These are phyloP conservation scores for Limosa lapponica DNA, from an alignment of 2,797 vertebrate species.

Conservation along the genomic window DNA sequence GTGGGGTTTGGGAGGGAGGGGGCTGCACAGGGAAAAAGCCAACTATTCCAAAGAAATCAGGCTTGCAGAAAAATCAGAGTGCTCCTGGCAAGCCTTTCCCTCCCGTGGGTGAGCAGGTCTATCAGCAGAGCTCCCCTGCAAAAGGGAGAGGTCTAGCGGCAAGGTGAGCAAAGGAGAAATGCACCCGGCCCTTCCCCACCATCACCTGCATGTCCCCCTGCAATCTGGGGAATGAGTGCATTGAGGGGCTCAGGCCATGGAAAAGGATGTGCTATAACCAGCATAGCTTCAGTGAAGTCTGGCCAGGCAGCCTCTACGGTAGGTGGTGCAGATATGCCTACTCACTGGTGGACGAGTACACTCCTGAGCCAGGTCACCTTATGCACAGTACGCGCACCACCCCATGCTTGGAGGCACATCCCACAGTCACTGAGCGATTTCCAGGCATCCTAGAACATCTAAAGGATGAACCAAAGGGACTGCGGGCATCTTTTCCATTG, in stretches of 20 bases:
- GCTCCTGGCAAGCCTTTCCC: not conserved
- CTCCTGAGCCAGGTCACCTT: not conserved
- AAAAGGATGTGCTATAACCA: not conserved
- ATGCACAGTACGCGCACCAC: rapidly evolving
- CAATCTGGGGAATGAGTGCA: not conserved
- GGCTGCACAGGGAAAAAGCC: not conserved
- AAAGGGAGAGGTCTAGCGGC: not conserved
- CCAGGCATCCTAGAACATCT: not conserved
- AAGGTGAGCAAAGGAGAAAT: not conserved
- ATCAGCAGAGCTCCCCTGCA: not conserved
- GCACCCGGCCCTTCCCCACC: rapidly evolving
- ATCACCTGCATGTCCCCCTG: not conserved
- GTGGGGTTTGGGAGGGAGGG: conserved; percentile 5
- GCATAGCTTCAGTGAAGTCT: not conserved
- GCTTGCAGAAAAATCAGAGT: conserved; percentile 30
- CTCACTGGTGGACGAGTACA: rapidly evolving
- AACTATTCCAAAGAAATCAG: conserved; percentile 45
- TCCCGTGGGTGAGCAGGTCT: rapidly evolving
- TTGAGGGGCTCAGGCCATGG: not conserved
- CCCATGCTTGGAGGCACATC: not conserved
- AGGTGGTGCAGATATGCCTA: not conserved
- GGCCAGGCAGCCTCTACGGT: not conserved
- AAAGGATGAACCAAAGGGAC: not conserved
- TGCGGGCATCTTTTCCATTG: not conserved
- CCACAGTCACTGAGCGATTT: not conserved